Percentiles rank a stretch among this genome's conserved stretches.
Evolutionary conservation across 2,113 vertebrate species (phyloP).

Genomic region (Onychostruthus taczanowskii): DNA sequence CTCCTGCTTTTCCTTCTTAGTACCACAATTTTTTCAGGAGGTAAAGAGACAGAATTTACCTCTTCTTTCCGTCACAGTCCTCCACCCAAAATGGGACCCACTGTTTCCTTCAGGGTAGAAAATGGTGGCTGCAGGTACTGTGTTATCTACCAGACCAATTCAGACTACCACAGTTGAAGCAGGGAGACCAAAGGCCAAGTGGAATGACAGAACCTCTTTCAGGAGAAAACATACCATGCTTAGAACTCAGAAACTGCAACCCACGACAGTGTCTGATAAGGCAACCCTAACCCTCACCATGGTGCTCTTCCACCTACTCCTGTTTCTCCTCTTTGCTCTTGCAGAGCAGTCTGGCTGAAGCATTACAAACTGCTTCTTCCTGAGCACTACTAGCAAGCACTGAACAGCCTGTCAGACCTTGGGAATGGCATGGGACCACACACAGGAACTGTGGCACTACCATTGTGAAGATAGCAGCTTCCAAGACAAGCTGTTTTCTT

Average conservation of each 20-base stretch:
- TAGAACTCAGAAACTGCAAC: background rate
- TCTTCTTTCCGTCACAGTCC: background rate
- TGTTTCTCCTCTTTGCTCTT: background rate
- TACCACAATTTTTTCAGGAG: background rate
- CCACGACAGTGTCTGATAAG: background rate
- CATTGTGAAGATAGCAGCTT: background rate
- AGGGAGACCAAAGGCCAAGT: background rate
- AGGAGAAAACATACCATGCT: background rate
- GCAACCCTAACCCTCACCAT: background rate
- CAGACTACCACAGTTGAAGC: background rate
- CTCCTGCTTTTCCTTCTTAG: background rate
- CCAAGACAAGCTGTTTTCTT: background rate
- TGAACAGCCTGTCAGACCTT: background rate
- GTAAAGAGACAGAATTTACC: background rate
- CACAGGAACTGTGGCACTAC: background rate
- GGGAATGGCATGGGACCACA: background rate
- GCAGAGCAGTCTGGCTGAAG: background rate
- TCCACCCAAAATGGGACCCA: background rate
- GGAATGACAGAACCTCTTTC: background rate
- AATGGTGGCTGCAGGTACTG: background rate
- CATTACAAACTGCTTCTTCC: background rate
- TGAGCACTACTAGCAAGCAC: background rate
- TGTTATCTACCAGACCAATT: background rate
- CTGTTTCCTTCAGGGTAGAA: background rate
- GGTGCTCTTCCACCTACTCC: background rate